Base-by-base conservation (phyloP, 2,888 invertebrate species). In the Alloscopus bannaensis region DNA sequence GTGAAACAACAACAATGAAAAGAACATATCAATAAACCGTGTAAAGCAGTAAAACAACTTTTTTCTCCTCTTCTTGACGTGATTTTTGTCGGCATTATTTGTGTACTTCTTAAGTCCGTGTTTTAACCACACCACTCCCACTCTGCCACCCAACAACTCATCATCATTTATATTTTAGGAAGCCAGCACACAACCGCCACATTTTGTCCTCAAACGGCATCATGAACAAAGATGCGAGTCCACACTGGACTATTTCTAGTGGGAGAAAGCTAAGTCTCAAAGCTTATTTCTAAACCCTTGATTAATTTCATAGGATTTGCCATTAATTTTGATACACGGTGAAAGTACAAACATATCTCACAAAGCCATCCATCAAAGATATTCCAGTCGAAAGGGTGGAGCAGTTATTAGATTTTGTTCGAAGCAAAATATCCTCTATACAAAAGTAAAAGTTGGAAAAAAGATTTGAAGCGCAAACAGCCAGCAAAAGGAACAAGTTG, bases 1-100 rank as follows among this genome's bases (percentile, higher is more conserved):
- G 68, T 78, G 76, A 82, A 84, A 84, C 66, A 84, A 84, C 81
- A 84, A 84, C 81, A 84, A 82, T 81, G 77, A 71, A 65, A 31
- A 59, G 69, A 82, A 82, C 73, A 82, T 81, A 82, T 84, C 84
- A 84, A 84, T 82, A 84, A 84, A 82, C 82, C 76, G 57, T 77
- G 62, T 64, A 76, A 78, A 73, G 78, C 77, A 73, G 68, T 81
- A 82, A 82, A 81, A 69, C 20, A 81, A 82, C 80, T 64, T 65
- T 73, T 64, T 69, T 65, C 70, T n/a, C n/a, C n/a, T n/a, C n/a
- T n/a, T n/a, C n/a, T n/a, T 76, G 69, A 47, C 64, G 69, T 66
- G 81, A 81, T 79, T 83, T 83, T 79, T 83, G 81, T 81, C 80
- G 83, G 83, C 76, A 78, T 47, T 69, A 75, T 72, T n/a, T n/a